Evolutionary conservation across 1,140 invertebrate genomes (phyloP).

Genomic region (Hypsibius dujardini): DNA sequence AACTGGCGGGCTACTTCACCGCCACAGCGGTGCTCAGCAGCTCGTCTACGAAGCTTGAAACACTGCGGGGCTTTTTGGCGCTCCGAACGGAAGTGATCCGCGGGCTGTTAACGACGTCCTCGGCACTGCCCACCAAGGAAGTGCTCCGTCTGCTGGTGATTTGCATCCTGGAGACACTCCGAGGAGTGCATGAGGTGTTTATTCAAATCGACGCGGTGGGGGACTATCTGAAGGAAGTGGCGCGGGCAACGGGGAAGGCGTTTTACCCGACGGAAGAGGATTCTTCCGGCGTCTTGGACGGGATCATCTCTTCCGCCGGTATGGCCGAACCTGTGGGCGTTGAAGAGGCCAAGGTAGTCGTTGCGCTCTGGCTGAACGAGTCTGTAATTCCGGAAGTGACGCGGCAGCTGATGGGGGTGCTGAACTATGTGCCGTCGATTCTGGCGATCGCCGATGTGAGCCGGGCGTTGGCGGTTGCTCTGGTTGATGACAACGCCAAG

Average conservation of each 20-base stretch:
- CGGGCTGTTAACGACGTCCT: not conserved
- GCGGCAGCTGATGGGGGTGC: too few species aligned
- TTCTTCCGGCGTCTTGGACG: not conserved
- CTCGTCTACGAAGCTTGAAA: not conserved
- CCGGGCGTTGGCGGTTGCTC: too few species aligned
- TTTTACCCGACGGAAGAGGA: not conserved
- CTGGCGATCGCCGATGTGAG: too few species aligned
- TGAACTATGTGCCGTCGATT: too few species aligned
- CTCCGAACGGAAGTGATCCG: not conserved
- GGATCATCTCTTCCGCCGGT: too few species aligned
- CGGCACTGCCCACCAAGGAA: not conserved
- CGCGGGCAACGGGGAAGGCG: not conserved
- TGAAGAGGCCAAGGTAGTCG: too few species aligned
- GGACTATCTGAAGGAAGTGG: not conserved
- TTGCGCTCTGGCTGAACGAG: too few species aligned
- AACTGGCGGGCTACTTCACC: not conserved
- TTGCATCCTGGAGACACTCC: not conserved
- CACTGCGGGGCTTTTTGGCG: not conserved
- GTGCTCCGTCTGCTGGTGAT: not conserved
- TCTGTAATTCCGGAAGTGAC: too few species aligned
- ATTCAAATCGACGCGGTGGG: not conserved
- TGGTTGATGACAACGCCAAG: too few species aligned
- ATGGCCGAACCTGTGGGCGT: too few species aligned
- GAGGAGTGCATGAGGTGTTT: conserved; percentile 6
- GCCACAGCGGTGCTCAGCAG: not conserved